Base-by-base conservation (phyloP, 2,113 vertebrate genomes). In the Sceloporus undulatus region DNA sequence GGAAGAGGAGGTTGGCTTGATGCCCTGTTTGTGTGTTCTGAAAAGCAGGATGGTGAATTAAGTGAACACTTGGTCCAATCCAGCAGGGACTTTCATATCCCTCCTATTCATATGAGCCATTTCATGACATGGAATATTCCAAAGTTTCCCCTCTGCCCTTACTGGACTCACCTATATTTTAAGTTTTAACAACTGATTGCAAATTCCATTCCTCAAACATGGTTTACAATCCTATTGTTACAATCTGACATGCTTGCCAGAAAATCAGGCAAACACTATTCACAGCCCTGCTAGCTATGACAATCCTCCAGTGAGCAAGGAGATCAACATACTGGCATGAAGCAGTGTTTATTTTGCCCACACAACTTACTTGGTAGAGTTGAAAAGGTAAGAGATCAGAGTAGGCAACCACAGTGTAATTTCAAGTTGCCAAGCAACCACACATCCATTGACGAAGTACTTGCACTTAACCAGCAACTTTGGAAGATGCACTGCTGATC, bases 351-450 rank as follows among this genome's bases (percentile, higher is more conserved):
- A 78, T 82, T 90, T 79, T 84, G 16, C 74, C 79, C 79, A 86
- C 11, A 11, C 78, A 71, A n/a, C 42, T 89, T 79, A 70, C 34
- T 77, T 83, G 38, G 5, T 71, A 0, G 0, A 29, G 38, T 89
- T 79, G 76, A 52, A 88, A 1, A 56, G 79, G 0, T 0, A 88
- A 90, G 0, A 42, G 0, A 0, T 1, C 52, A 91, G 82, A 38
- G 19, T 19, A 11, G 18, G 34, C 6, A 79, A 54, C 88, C 5
- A 18, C 14, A 4, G 14, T 62, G 88, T 0, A 0, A 38, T 90
- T 82, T 74, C 38, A 42, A 87, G 91, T 40, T 74, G 54, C 34
- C 84, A 92, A 9, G 66, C 88, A 84, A 92, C 40, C 38, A 56
- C 34, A 66, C 82, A 88, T 86, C 75, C 10, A n/a, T 38, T 25